A percentile compares a stretch with the other conserved stretches of the same genome.
These are phyloP conservation scores for Poeciliopsis presidionis DNA, from an alignment of 2,797 vertebrate genomes.

Conservation along the genomic window DNA sequence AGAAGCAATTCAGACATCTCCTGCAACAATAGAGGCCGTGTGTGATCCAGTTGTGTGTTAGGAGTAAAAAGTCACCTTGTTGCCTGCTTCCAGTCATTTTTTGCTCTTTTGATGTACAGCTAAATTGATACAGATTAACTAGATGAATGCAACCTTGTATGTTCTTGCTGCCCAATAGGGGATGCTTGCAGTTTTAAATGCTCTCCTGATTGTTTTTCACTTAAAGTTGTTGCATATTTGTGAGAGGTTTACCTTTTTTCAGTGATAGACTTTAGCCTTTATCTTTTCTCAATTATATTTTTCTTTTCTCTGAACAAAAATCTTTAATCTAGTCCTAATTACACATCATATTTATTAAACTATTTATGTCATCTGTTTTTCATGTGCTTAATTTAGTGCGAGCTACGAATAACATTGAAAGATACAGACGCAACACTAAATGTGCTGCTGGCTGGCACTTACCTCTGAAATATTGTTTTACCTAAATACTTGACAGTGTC, in stretches of 20 bases:
- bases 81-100: not conserved
- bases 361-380: conserved; percentile 61
- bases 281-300: conserved; percentile 24
- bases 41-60: conserved; percentile 8
- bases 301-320: conserved; percentile 10
- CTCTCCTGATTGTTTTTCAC: conserved; percentile 18
- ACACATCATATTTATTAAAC: conserved; percentile 63
- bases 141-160: not conserved
- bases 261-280: not conserved
- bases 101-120: not conserved
- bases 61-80: conserved; percentile 3
- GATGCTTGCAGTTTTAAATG: conserved; percentile 14
- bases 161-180: conserved; percentile 12
- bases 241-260: conserved; percentile 5
- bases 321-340: conserved; percentile 30
- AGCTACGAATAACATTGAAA: conserved; percentile 11
- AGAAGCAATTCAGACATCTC: not conserved
- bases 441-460: conserved; percentile 18
- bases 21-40: not conserved
- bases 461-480: conserved; percentile 9
- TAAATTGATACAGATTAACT: conserved; percentile 8
- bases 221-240: not conserved
- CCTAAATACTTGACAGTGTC: not conserved
- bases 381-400: conserved; percentile 9
- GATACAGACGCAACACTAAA: conserved; percentile 33